Conservation (phyloP, 2,113 vertebrate genomes). For the Labrus mixtus region DNA sequence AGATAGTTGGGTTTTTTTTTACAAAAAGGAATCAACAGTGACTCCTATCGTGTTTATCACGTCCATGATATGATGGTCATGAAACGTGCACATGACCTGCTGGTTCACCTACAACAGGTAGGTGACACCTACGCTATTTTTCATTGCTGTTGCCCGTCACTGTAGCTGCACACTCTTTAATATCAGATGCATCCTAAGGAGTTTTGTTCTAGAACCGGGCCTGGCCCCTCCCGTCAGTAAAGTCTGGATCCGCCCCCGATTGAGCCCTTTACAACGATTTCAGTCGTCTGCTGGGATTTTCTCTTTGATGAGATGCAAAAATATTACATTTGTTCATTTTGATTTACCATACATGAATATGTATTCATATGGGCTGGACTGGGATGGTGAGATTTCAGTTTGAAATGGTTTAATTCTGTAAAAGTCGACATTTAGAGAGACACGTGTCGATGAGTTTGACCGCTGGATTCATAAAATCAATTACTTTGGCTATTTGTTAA, state of each 20-base stretch:
- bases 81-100: too few species aligned
- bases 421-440: not conserved
- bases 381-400: not conserved
- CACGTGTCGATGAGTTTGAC: not conserved
- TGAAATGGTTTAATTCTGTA: not conserved
- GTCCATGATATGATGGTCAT: too few species aligned
- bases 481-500: not conserved
- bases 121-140: too few species aligned
- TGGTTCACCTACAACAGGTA: too few species aligned
- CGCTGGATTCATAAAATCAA: slow-evolving; percentile 3
- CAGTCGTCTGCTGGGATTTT: not conserved
- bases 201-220: too few species aligned
- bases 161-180: too few species aligned
- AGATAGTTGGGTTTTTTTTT: too few species aligned
- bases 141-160: too few species aligned
- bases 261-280: not conserved
- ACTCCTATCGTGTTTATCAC: too few species aligned
- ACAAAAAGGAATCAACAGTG: too few species aligned
- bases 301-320: not conserved
- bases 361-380: not conserved
- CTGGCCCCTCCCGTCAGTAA: too few species aligned
- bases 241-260: not conserved
- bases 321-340: not conserved
- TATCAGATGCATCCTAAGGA: too few species aligned
- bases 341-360: not conserved